Base-by-base conservation (phyloP, 92 coral and sea anemone species). In the Phenganax subtilis region DNA sequence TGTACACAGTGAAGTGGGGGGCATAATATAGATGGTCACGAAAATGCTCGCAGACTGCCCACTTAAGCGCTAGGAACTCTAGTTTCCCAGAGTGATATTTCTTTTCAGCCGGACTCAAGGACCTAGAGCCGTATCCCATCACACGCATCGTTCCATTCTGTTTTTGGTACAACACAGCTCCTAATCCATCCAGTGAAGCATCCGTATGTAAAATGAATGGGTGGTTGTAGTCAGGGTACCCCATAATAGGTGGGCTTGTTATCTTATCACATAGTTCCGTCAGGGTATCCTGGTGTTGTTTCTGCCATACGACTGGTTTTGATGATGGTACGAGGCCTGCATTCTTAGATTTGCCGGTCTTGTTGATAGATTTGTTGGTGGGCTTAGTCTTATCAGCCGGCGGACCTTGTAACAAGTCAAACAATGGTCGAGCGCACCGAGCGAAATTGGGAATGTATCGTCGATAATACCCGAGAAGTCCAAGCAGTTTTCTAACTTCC, bases 201-300 rank as follows among this genome's bases (percentile, higher is more conserved):
- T 72, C 28, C 20, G 69, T 81, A 54, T 85, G 86, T 20, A 81
- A 52, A 2, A 65, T 68, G 75, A 86, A 81, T 3, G 82, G 74
- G n/a, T 81, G 60, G 59, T 81, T 81, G 73, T 81, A 86, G 51
- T 88, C 89, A 11, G 89, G 91, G 54, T 71, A 88, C 37, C 85
- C 91, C 8, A 86, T 54, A 25, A 88, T 80, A 16, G 89, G 87
- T 12, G 88, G 87, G 62, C 73, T 85, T 53, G 71, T 29, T 25
- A 85, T 66, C 54, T 80, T 65, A 9, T 68, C 83, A 7, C 86
- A 71, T 80, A 86, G 77, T 51, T 86, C 54, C 68, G 72, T 72
- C 29, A 83, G 79, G 8, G 84, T 85, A 6, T 86, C 72, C 47
- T 80, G 85, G 57, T 86, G 91, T 56, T 78, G 71, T 28, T 83